Evolutionary conservation across 2,888 invertebrate genomes (phyloP).

Genomic region (Busseola fusca): DNA sequence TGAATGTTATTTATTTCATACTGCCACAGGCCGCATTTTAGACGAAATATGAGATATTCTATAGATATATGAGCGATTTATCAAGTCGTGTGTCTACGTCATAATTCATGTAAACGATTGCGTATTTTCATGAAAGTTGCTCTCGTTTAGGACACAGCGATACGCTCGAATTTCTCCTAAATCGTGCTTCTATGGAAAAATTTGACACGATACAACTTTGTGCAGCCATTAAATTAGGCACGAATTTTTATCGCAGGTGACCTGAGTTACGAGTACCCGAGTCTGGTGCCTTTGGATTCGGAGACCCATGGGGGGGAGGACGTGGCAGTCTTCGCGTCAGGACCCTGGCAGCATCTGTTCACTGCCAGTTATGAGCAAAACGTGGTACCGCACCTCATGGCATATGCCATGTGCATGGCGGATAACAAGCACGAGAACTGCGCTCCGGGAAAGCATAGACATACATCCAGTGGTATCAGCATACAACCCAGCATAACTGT

Average conservation of each 20-base stretch:
- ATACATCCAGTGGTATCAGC: slow-evolving; percentile 27
- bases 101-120: neutral
- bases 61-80: too few species aligned
- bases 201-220: neutral
- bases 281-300: slow-evolving; percentile 89
- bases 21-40: neutral
- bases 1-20: neutral
- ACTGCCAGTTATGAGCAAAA: slow-evolving; percentile 94
- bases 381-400: slow-evolving; percentile 93
- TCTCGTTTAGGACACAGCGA: neutral
- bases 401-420: slow-evolving; percentile 92
- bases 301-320: slow-evolving; percentile 95
- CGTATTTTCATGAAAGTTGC: neutral
- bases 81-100: neutral
- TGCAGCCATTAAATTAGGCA: neutral
- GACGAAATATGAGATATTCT: neutral
- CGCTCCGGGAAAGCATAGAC: slow-evolving; percentile 29
- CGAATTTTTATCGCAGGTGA: slow-evolving; percentile 72
- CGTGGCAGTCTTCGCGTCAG: slow-evolving; percentile 92
- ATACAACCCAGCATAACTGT: slow-evolving; percentile 50
- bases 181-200: neutral
- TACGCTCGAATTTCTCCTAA: neutral
- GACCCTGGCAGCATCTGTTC: slow-evolving; percentile 94
- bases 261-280: slow-evolving; percentile 88
- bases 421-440: slow-evolving; percentile 85